Conservation (phyloP, 2,888 invertebrate species). For the Troides helena region DNA sequence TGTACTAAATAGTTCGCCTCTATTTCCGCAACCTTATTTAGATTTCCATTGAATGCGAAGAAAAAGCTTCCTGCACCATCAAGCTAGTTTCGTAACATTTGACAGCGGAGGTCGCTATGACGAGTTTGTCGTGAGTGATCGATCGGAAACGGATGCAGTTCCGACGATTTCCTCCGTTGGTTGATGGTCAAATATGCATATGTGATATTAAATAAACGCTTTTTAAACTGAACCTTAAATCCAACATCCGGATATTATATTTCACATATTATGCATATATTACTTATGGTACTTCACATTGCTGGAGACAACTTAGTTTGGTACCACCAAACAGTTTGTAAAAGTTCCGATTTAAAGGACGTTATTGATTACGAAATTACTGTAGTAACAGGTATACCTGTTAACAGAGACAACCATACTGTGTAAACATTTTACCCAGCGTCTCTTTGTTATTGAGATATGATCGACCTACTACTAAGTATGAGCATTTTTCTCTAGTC, state of each 20-base stretch:
- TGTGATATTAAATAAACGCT: not conserved
- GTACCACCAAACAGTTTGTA: too few relatives aligned
- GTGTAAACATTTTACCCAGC: too few relatives aligned
- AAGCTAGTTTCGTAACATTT: constrained; percentile 38
- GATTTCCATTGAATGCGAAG: constrained; percentile 1
- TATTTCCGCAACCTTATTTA: constrained; percentile 17
- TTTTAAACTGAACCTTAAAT: not conserved
- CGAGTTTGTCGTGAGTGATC: constrained; percentile 29
- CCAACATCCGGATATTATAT: not conserved
- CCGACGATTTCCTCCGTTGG: constrained; percentile 43
- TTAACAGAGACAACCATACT: too few relatives aligned
- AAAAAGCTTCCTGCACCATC: constrained; percentile 19
- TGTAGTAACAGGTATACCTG: too few relatives aligned
- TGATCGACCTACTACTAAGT: too few relatives aligned
- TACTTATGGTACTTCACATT: too few relatives aligned
- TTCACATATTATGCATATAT: too few relatives aligned
- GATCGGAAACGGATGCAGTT: constrained; percentile 57
- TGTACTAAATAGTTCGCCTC: not conserved
- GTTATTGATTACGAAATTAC: too few relatives aligned
- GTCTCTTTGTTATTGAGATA: too few relatives aligned
- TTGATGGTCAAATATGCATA: constrained; percentile 37
- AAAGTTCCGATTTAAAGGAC: too few relatives aligned
- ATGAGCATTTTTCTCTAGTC: too few relatives aligned
- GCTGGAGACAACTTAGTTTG: too few relatives aligned
- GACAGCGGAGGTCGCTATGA: constrained; percentile 45